Evolutionary conservation across 2,797 vertebrate genomes (phyloP), one percentile per base, ranked within the genome.

Genomic region (Spinus olivaceus): DNA sequence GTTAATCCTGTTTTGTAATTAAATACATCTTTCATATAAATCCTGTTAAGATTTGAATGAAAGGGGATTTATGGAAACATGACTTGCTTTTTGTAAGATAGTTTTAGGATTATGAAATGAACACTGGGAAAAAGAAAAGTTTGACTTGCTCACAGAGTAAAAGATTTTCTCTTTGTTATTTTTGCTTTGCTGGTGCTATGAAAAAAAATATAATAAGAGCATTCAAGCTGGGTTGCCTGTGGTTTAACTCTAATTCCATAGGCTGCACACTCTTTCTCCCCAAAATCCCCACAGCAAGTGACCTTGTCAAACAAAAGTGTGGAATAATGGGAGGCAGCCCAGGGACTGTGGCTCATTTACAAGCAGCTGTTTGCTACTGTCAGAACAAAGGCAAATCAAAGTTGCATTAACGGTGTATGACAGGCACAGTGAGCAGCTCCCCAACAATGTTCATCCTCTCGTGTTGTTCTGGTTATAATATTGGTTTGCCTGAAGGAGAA

Each of bases 321-420:
- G 97, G 97, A 98, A 98, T 98, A 99, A 99, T 98, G 97, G 98
- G 96, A 96, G 96, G 92, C 97, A 98, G 97, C 90, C 92, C 96
- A 95, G 97, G 98, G 97, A 98, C 95, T 96, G 98, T 94, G 97
- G 98, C 98, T 99, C 98, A 98, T 99, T 99, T 99, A 98, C 98
- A 98, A 98, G 98, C 98, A 98, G 98, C 98, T 99, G 99, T 98
- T 99, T 98, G 98, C 98, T 97, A 95, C 98, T 98, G 98, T 98
- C 98, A 98, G 98, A 98, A 98, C 97, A 98, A 98, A 98, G 98
- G 96, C 97, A 97, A 98, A 98, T 98, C 98, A 98, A 98, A 98
- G 98, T 97, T 95, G 97, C 72, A 96, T 98, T 99, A 99, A 99
- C 97, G 92, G 97, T 94, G 92, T 98, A 96, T 97, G 98, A 99